Conservation (phyloP, 2,113 vertebrate genomes). For the Perca fluviatilis region DNA sequence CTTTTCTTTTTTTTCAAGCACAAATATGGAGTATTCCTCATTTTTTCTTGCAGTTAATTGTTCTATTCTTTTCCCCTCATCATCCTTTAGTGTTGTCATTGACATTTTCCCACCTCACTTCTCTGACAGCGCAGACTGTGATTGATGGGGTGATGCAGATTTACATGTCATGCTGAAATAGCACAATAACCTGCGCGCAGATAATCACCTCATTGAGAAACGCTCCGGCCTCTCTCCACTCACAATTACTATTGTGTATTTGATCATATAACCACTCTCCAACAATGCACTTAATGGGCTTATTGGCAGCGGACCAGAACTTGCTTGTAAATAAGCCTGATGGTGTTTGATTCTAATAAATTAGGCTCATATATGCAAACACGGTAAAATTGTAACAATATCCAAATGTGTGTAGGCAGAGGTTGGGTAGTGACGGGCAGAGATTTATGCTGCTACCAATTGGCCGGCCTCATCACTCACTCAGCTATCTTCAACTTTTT, state of each 20-base stretch:
- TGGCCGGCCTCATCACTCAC: constrained; percentile 76
- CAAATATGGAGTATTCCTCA: not conserved
- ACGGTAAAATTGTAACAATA: constrained; percentile 80
- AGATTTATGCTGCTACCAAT: constrained; percentile 73
- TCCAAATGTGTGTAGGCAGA: constrained; percentile 65
- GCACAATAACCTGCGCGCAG: constrained; percentile 78
- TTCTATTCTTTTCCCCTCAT: constrained; percentile 9
- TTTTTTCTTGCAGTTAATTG: not conserved
- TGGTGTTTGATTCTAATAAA: constrained; percentile 84
- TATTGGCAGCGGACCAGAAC: constrained; percentile 82
- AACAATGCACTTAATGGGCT: constrained; percentile 85
- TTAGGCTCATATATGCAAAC: constrained; percentile 80
- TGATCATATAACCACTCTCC: constrained; percentile 81
- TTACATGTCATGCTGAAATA: constrained; percentile 74
- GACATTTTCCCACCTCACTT: constrained; percentile 45
- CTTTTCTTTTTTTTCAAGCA: not conserved
- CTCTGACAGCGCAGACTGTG: constrained; percentile 50
- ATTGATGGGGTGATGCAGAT: constrained; percentile 71
- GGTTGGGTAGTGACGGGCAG: constrained; percentile 47
- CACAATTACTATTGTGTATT: constrained; percentile 85
- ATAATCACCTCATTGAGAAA: constrained; percentile 81
- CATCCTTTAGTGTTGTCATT: constrained; percentile 24
- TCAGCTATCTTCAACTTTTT: constrained; percentile 75
- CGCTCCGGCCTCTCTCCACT: constrained; percentile 77
- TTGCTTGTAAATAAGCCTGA: constrained; percentile 83